Conservation (phyloP, 2,888 invertebrate species). For the Eupithecia inturbata region DNA sequence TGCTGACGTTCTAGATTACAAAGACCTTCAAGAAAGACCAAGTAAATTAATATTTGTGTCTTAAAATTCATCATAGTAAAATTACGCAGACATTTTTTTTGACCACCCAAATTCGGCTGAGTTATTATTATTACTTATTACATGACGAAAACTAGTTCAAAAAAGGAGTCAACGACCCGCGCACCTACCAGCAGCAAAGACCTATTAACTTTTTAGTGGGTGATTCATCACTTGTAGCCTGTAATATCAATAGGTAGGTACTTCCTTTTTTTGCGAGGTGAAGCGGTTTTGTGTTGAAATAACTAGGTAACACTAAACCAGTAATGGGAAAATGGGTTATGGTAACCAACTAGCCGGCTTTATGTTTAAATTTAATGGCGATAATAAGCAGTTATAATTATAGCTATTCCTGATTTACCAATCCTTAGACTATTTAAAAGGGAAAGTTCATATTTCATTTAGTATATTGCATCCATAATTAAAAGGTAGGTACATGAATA, state of each 20-base stretch:
- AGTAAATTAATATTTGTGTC: no score
- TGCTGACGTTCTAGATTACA: no score
- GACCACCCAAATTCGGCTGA: background rate
- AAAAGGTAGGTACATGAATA: no score
- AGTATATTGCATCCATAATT: no score
- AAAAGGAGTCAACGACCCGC: slow-evolving; percentile 16
- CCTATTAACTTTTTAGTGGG: slow-evolving; percentile 23
- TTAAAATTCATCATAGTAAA: no score
- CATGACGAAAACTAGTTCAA: slow-evolving; percentile 13
- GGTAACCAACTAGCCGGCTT: background rate
- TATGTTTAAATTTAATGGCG: background rate
- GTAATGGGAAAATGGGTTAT: background rate
- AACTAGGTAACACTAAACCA: slow-evolving; percentile 4
- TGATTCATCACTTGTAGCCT: slow-evolving; percentile 24
- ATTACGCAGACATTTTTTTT: no score
- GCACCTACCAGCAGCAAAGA: slow-evolving; percentile 16
- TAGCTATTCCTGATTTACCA: background rate
- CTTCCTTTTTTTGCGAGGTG: slow-evolving; percentile 8
- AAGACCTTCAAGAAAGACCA: no score
- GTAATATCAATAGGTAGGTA: background rate
- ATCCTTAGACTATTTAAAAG: background rate
- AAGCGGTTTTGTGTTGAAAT: background rate
- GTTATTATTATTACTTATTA: no score
- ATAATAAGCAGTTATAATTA: background rate
- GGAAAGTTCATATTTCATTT: no score